Evolutionary conservation across 92 coral and sea anemone genomes (phyloP), one percentile per base, ranked within the genome.

Genomic region (Zoanthus sansibaricus): DNA sequence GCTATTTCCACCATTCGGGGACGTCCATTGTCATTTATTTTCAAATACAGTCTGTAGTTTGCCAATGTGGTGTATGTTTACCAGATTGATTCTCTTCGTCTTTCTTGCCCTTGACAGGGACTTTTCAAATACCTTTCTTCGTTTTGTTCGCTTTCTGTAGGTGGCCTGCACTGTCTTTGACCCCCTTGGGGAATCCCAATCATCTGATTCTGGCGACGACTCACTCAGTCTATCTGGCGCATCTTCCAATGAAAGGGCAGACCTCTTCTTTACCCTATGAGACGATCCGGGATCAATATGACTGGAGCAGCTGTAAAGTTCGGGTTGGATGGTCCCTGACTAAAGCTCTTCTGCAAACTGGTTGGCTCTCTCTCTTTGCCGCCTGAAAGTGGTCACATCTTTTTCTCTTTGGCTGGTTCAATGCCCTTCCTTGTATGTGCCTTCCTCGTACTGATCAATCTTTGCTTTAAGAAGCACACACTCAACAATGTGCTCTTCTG

Each of bases 401-500:
- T 71, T 83, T 70, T 83, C 59, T 61, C 77, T 85, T 55, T 85
- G 88, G 48, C 52, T 85, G 47, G 76, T 20, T 42, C 88, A 64
- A 72, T 82, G 55, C 31, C 75, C 89, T 75, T 76, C 89, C 54
- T 59, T 51, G 89, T 86, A 86, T 42, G 89, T 76, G 9, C 88
- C 88, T 16, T 59, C 76, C 66, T 86, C 84, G 47, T 72, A 72
- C 77, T 72, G 54, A 71, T 93, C 90, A 13, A 86, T 67, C 86
- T 90, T 90, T 9, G 92, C 59, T 76, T 88, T 90, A 18, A 90
- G 92, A 13, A 91, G 51, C 48, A 92, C 93, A 88, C 94, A 51
- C 76, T 90, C 92, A 18, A 93, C 91, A 82, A 93, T 86, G 75
- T 91, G 93, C 48, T 93, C 92, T 79, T 88, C 89, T n/a, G 93